Evolutionary conservation across 2,797 vertebrate species (phyloP), one percentile per base, ranked within the genome.

Genomic region (Remorina albescens): DNA sequence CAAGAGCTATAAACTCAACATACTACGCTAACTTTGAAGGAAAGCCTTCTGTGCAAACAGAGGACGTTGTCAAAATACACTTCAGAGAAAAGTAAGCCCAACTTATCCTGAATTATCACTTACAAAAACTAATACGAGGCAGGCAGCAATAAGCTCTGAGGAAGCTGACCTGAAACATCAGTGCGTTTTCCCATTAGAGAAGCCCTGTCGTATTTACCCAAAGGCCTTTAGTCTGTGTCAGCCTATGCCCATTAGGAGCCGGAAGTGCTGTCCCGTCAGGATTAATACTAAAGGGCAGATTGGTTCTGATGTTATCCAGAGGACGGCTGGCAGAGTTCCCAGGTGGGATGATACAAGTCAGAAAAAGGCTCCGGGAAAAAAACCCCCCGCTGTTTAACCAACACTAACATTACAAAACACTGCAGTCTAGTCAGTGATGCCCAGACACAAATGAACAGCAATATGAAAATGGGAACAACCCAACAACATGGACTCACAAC

Each of bases 21-120:
- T 39, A 36, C 74, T 76, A 67, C 28, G 67, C 70, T 73, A 74
- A 76, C 86, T 76, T 80, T 76, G 82, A 63, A 68, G 86, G 85
- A 89, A 82, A 89, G 81, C 84, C 69, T 70, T 85, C 66, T 78
- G 80, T 77, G 63, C 56, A 67, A 82, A 71, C 58, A 73, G 28
- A 68, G 66, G 76, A 87, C 64, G 67, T 84, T 83, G 86, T 90
- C 86, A 78, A 92, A 90, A 90, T 78, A 89, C 75, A 90, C 86
- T 89, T 90, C 83, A 88, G 71, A 90, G 81, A 61, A 82, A 90
- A 78, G 85, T 80, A 80, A 92, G 87, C 79, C 39, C n/a, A 63
- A 78, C 70, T 83, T 70, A 82, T 90, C 82, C 82, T 69, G 84
- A 88, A 87, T 88, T 86, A 89, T 91, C 86, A 81, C 83, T 76